Base-by-base conservation (phyloP, 2,888 invertebrate species). In the Aphrophora alni region DNA sequence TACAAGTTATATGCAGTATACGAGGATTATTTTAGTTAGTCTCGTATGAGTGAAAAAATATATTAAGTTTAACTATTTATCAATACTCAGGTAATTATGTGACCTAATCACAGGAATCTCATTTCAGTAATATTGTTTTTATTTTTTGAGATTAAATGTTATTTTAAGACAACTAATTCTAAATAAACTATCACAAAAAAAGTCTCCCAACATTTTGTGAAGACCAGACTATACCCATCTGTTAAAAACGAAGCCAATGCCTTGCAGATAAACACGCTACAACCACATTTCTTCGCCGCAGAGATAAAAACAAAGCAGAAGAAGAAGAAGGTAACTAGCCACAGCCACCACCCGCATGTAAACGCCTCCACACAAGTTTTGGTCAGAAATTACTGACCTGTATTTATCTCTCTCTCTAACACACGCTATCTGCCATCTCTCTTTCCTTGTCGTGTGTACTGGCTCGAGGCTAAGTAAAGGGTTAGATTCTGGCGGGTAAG, bases 331-430 rank as follows among this genome's bases (percentile, higher is more conserved):
- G 4, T 1, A n/a, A 3, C 1, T 3, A 14, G 59, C 59, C 59
- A 21, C 59, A 44, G 44, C 44, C 44, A 44, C 44, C 59, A 59
- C 59, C 59, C 59, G 59, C 59, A 59, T 59, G 59, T 59, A 21
- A 59, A 59, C 59, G 59, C 59, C 59, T 59, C 59, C 59, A 59
- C 59, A 59, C 59, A 59, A 59, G 59, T 59, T 59, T 59, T 59
- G 59, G 59, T 59, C 59, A 59, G 59, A 59, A 44, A 44, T 44
- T 59, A 59, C 59, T 59, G 12, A 12, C 59, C 14, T 21, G n/a
- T 14, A 12, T 14, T 59, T 21, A 14, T 14, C 5, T 14, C 10
- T 17, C 44, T 44, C 44, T 14, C 10, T 10, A 4, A 17, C 44
- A 17, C 44, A 59, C 59, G 59, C 59, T 21, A 59, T 21, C n/a